Evolutionary conservation across 2,113 vertebrate species (phyloP).

Genomic region (Oryctolagus cuniculus): DNA sequence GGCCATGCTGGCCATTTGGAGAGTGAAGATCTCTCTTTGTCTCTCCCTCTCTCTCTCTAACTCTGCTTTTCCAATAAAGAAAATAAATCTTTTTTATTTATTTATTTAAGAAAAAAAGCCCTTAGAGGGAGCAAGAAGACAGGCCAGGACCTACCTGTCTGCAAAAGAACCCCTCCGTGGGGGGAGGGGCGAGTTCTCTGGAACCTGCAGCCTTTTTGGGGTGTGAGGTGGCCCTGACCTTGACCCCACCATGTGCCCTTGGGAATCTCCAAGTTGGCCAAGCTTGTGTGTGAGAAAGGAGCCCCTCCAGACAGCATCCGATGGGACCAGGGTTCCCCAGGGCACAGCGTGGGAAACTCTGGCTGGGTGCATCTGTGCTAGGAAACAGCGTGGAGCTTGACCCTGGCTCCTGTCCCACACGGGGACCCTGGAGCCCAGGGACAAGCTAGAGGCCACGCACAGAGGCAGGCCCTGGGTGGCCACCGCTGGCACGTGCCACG

Average conservation of each 20-base stretch:
- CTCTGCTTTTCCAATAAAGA: too few species aligned
- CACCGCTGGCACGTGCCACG: neutral
- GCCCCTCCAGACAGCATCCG: neutral
- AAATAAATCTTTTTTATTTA: too few species aligned
- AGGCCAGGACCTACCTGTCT: neutral
- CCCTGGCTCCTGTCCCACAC: rapidly evolving
- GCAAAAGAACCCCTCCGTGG: neutral
- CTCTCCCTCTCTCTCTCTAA: too few species aligned
- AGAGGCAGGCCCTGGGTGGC: neutral
- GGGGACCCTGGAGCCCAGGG: neutral
- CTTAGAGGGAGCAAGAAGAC: too few species aligned
- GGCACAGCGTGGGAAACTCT: neutral
- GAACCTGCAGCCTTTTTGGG: neutral
- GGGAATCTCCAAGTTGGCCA: rapidly evolving
- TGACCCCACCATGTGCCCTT: neutral
- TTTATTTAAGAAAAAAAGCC: neutral
- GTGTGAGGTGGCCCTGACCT: rapidly evolving
- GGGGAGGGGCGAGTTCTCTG: too few species aligned
- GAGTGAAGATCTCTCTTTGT: too few species aligned
- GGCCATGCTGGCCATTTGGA: too few species aligned
- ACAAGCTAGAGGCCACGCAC: neutral
- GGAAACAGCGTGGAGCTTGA: neutral
- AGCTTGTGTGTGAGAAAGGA: neutral
- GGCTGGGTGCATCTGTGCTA: too few species aligned
- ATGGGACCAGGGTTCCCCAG: neutral